These are phyloP conservation scores for Rhagoletis zephyria DNA, from an alignment of 1,140 invertebrate genomes.

Conservation along the genomic window DNA sequence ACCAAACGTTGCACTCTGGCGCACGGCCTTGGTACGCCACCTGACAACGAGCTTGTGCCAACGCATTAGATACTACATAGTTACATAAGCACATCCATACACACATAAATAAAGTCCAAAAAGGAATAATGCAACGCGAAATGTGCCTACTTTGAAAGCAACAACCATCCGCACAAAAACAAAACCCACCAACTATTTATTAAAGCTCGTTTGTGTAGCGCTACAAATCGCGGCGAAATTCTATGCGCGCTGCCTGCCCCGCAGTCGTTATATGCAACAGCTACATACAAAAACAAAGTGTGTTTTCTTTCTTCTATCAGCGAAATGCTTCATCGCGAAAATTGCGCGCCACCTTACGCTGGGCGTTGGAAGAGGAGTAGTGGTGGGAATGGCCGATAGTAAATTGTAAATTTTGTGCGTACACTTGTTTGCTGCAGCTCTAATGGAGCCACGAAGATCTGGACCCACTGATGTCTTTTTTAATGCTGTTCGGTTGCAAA, in stretches of 20 bases:
- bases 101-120: too few species aligned
- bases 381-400: background rate
- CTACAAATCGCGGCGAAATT: slow-evolving; percentile 25
- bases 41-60: slow-evolving; percentile 1
- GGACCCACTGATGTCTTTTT: background rate
- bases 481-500: background rate
- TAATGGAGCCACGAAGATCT: background rate
- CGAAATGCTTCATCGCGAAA: slow-evolving; percentile 2
- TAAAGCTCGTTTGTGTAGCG: background rate
- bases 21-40: background rate
- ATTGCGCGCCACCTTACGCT: background rate
- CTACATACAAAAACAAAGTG: background rate
- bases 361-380: background rate
- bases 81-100: too few species aligned
- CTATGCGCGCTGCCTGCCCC: background rate
- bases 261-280: too few species aligned
- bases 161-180: background rate
- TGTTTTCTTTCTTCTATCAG: too few species aligned
- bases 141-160: slow-evolving; percentile 7
- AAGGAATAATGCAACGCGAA: background rate
- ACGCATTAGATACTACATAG: background rate
- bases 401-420: background rate
- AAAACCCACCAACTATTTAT: background rate
- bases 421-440: background rate
- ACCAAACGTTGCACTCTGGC: background rate